Percentiles rank a stretch among this genome's conserved stretches.
These are phyloP conservation scores for Nothocercus julius DNA, from an alignment of 2,113 vertebrate species.

Conservation along the genomic window DNA sequence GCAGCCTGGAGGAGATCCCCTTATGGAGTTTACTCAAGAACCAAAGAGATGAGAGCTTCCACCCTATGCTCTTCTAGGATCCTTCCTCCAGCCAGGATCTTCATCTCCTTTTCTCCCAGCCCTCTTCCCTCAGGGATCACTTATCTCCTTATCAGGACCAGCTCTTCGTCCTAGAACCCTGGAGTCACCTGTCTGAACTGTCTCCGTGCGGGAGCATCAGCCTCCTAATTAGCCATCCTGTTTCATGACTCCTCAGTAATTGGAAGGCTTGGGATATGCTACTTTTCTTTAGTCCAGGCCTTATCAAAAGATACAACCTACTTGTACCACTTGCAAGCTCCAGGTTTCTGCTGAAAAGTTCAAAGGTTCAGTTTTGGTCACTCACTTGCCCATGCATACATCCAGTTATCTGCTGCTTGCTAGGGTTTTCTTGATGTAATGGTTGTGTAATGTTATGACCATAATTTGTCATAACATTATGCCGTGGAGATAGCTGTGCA, in stretches of 20 bases:
- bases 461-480: neutral
- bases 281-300: neutral
- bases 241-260: neutral
- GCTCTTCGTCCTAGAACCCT: neutral
- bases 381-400: too few relatives aligned
- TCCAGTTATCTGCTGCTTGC: neutral
- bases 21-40: neutral
- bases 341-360: neutral
- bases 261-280: neutral
- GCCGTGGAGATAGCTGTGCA: neutral
- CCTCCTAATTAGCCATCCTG: neutral
- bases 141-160: neutral
- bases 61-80: neutral
- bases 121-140: neutral
- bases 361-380: neutral
- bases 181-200: neutral
- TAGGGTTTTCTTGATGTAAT: neutral
- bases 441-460: rapidly evolving
- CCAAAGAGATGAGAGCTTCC: neutral
- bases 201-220: neutral
- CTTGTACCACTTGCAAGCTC: neutral
- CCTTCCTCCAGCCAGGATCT: neutral
- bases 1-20: neutral
- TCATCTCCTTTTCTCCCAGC: neutral
- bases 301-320: neutral